Conservation (phyloP, 2,113 vertebrate genomes). For the Mesoclemmys tuberculata region DNA sequence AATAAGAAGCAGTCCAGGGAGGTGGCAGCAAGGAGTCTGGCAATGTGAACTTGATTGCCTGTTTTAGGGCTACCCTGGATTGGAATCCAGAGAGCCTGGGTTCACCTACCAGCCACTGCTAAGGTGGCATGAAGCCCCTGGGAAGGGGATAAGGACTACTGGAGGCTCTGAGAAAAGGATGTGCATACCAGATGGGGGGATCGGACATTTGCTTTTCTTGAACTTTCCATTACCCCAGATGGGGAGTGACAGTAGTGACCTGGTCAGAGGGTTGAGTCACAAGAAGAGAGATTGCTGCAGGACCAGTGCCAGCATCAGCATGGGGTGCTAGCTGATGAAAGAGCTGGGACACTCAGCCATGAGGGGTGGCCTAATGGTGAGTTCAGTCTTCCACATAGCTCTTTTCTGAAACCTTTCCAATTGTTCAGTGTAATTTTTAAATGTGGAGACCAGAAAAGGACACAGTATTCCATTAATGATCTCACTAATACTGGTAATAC, state of each 20-base stretch:
- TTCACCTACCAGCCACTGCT: background rate
- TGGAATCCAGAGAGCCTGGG: background rate
- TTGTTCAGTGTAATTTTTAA: background rate
- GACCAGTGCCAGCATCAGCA: background rate
- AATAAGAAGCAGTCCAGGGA: background rate
- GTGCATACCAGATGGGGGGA: background rate
- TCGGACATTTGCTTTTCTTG: background rate
- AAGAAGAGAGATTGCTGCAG: background rate
- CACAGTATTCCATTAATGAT: background rate
- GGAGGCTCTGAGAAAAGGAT: background rate
- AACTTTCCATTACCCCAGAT: background rate
- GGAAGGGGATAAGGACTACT: too few relatives aligned
- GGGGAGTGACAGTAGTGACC: background rate
- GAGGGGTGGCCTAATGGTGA: background rate
- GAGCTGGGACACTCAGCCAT: background rate
- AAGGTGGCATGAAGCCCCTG: background rate
- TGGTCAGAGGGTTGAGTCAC: background rate
- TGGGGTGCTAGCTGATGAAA: background rate
- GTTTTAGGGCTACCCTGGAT: background rate
- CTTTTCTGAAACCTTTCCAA: background rate
- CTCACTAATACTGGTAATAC: background rate
- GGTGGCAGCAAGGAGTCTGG: background rate
- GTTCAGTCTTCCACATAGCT: background rate
- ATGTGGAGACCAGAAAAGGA: background rate
- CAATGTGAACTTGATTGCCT: background rate